Base-by-base conservation (phyloP, 2,113 vertebrate species). In the Cairina moschata region DNA sequence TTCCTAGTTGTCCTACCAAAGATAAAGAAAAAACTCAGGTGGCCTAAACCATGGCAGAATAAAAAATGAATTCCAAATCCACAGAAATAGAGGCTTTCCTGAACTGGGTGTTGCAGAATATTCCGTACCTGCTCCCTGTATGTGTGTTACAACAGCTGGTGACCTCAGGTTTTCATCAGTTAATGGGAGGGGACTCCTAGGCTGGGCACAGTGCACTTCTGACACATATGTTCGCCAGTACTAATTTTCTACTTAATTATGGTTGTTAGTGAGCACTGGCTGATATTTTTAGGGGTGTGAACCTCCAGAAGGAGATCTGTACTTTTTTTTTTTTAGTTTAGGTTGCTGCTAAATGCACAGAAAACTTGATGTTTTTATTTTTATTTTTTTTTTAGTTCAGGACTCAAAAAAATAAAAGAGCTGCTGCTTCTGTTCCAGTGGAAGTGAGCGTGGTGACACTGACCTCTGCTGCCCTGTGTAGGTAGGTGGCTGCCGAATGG, bases 271-370 rank as follows among this genome's bases (percentile, higher is more conserved):
- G 44, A 62, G 28, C 9, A 11, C 7, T 88, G 59, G 34, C 68
- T 69, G 55, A 36, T 77, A 20, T 65, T 94, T 66, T 62, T 38
- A 9, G 36, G 67, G 54, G 79, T 71, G 88, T 93, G 92, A 88
- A 42, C 83, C 28, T 92, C 18, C 31, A 23, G 50, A 95, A n/a
- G 23, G 44, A 91, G 8, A n/a, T 73, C 50, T 58, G 9, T 18
- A 7, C 91, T 46, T 46, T 46, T 22, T 48, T 48, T 48, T 48
- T 29, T 44, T 82, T 73, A 38, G 42, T 20, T 82, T 86, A 8
- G 14, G 23, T 76, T 86, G 62, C 38, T 52, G 36, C 23, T 56
- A 31, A 91, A 65, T 52, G 20, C 42, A 60, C 29, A 26, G 34
- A 84, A 72, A 84, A 29, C 44, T 88, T 88, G 48, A 48, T 11